Evolutionary conservation across 1,140 invertebrate genomes (phyloP), one percentile per base, ranked within the genome.

Genomic region (Nebria ingens): DNA sequence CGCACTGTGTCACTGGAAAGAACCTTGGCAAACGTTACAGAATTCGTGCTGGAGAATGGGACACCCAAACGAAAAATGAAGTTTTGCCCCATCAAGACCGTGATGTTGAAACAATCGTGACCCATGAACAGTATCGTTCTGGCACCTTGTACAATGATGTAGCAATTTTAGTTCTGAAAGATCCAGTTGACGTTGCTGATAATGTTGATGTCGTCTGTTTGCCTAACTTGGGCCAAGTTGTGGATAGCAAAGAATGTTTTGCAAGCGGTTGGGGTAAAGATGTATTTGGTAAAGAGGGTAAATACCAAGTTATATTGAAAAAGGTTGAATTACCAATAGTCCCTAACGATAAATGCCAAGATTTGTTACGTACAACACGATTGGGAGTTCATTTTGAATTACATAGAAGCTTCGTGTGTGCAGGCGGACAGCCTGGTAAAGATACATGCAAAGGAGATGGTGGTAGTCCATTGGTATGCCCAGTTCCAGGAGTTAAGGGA

Each of bases 11-110:
- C 0, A 64, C 53, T 0, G 67, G 64, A 2, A 64, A 68, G 52
- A 40, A 68, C 21, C 3, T 64, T 2, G 56, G 21, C 22, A 54
- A 65, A 63, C 58, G 63, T 22, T 64, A 83, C 59, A 79, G 78
- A 62, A 68, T 86, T 4, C 75, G 86, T 3, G 80, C 83, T 2
- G 87, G 87, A 9, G 86, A 89, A 75, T 89, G 85, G 85, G 86
- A 91, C 64, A 90, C 87, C 0, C 84, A 90, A 65, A 85, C 81
- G 0, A 82, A 78, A 53, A 76, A 76, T 12, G 89, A 92, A 68
- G 69, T 86, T 1, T 79, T 73, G 40, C 78, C 80, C 0, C 82
- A 89, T 66, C 85, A 89, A 64, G 87, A 91, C 64, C 72, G 82
- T 2, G 64, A 71, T 2, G 85, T 90, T 0, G 64, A 64, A 21